These are phyloP conservation scores for Todiramphus saurophagus DNA, from an alignment of 2,113 vertebrate genomes.

Conservation along the genomic window DNA sequence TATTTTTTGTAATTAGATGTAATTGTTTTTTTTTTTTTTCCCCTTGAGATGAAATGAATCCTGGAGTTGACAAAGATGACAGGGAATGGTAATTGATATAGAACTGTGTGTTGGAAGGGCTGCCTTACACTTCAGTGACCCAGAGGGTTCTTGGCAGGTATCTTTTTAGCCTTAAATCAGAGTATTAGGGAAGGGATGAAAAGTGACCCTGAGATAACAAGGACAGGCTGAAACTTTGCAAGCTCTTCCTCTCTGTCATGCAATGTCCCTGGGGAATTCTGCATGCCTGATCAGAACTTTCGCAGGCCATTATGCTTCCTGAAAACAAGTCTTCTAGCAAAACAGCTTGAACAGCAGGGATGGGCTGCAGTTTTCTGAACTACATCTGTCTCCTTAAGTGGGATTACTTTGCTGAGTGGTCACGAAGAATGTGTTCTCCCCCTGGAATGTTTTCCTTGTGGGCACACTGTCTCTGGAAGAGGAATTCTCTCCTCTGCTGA, in stretches of 20 bases:
- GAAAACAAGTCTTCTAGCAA: constrained; percentile 55
- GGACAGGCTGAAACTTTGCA: constrained; percentile 17
- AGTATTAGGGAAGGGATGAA: not conserved
- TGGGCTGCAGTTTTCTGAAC: constrained; percentile 38
- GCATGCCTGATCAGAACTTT: constrained; percentile 34
- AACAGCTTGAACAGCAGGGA: constrained; percentile 57
- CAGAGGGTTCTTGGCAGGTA: not conserved
- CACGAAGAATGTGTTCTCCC: constrained; percentile 66
- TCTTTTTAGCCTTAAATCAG: not conserved
- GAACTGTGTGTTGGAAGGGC: not conserved
- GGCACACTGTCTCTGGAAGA: constrained; percentile 43
- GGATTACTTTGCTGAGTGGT: constrained; percentile 64
- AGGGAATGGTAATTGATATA: not conserved
- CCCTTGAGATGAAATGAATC: not conserved
- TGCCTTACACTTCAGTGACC: not conserved
- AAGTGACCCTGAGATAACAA: constrained; percentile 1
- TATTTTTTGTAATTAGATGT: not conserved
- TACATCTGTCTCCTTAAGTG: constrained; percentile 51
- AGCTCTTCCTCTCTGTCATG: not conserved
- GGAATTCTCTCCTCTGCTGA: constrained; percentile 46
- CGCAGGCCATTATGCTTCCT: not conserved
- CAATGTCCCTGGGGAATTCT: not conserved
- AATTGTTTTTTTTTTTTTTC: not conserved
- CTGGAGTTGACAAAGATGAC: not conserved
- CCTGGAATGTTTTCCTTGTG: constrained; percentile 67